These are phyloP conservation scores for Tupiocoris notatus DNA, from an alignment of 2,888 invertebrate species.

Conservation along the genomic window DNA sequence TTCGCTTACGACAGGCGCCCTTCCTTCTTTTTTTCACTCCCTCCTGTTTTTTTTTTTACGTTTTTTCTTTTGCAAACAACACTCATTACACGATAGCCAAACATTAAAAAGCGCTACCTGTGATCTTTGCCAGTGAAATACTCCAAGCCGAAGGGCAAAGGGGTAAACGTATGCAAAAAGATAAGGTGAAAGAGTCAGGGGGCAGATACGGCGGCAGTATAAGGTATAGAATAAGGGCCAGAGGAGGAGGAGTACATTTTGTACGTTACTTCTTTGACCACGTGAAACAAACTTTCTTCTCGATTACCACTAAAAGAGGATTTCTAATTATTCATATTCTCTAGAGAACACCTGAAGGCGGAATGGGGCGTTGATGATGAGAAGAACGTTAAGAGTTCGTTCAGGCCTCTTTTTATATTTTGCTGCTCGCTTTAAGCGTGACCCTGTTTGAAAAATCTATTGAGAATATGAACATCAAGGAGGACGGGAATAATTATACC, in stretches of 20 bases:
- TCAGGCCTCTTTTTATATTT: background rate
- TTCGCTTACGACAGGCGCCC: background rate
- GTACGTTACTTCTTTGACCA: conserved; percentile 36
- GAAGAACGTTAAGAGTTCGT: background rate
- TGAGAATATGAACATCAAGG: background rate
- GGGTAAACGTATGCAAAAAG: conserved; percentile 14
- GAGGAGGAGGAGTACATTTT: conserved; percentile 4
- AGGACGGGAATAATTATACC: background rate
- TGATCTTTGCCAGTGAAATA: conserved; percentile 36
- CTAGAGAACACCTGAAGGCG: background rate
- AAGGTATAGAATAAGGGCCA: background rate
- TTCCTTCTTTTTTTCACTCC: background rate
- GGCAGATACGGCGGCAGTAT: background rate
- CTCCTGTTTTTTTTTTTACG: background rate
- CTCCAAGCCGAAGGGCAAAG: background rate
- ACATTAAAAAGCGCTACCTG: conserved; percentile 41
- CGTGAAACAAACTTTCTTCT: conserved; percentile 30
- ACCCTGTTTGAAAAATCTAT: background rate
- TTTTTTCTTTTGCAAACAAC: conserved; percentile 15
- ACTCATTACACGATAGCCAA: conserved; percentile 38
- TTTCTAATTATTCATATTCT: conserved; percentile 38
- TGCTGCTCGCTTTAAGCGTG: background rate
- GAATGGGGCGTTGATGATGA: background rate
- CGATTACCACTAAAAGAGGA: conserved; percentile 37
- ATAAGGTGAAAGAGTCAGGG: background rate